Base-by-base conservation (phyloP, 53 echinoderm and acorn worm species). In the Crossaster papposus region DNA sequence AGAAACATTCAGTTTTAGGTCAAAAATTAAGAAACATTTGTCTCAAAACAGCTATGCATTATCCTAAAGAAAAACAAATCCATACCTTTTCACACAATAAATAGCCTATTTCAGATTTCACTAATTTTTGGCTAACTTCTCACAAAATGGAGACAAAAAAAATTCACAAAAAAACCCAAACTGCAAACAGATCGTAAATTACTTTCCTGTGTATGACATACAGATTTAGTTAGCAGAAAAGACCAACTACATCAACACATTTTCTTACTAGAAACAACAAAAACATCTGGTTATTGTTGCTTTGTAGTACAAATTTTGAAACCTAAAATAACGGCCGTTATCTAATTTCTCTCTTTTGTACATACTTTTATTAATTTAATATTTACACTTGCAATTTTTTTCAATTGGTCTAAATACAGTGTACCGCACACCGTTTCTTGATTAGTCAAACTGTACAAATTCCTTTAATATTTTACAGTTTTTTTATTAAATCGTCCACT, bases 11-110 rank as follows among this genome's bases (percentile, higher is more conserved):
- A 9, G 44, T 44, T 44, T 44, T 44, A 9, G 44, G 44, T 44
- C 5, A 32, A 34, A 83, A 70, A 50, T 28, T 70, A 65, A 70
- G 14, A 1, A 44, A 68, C 23, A 50, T 38, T 10, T 24, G 28
- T 15, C 54, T 68, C 36, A 26, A 81, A 81, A 81, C 13, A 79
- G 29, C 0, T 53, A 22, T 33, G 75, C 28, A 35, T 74, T 74
- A 33, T 74, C n/a, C n/a, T n/a, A n/a, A 74, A 0, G 36, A 30
- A 79, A 51, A 54, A 53, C 3, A 29, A 64, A 51, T 50, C 54
- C 84, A 84, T 85, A 74, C 54, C 85, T 73, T 85, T 85, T 72
- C 85, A 72, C 85, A 20, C 38, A 72, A 51, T 36, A n/a, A 73
- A 72, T 85, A 73, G 30, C 72, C 52, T 73, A 85, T 53, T 73